phyloP scores from a whole-genome alignment of 2,797 vertebrate species.

The Falco cherrug region DNA sequence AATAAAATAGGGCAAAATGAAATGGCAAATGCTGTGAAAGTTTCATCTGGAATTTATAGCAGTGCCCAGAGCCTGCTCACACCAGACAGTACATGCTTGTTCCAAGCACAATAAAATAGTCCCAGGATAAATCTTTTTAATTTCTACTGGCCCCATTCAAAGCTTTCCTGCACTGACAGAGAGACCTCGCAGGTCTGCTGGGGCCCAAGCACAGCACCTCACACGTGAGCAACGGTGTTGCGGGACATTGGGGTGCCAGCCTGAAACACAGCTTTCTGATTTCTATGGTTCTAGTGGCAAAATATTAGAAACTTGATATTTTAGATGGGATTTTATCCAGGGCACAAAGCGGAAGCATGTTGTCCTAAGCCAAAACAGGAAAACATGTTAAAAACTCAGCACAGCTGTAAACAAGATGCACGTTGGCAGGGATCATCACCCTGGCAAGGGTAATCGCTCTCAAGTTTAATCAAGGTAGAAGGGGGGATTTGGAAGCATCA shows the following conservation, averaged over 20 bases:
- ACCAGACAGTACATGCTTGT: neutral
- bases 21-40: neutral
- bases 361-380: neutral
- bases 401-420: constrained; percentile 17
- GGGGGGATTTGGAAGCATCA: neutral
- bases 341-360: neutral
- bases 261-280: neutral
- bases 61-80: neutral
- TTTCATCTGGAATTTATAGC: neutral
- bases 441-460: neutral
- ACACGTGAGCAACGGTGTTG: neutral
- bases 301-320: neutral
- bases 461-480: constrained; percentile 34
- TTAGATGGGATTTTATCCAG: neutral
- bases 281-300: neutral
- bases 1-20: neutral
- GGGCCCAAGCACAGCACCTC: neutral
- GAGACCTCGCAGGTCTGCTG: neutral
- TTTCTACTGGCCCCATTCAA: neutral
- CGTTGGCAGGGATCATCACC: neutral
- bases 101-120: neutral
- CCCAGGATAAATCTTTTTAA: neutral
- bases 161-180: neutral
- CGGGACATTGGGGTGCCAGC: neutral
- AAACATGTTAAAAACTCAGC: neutral